Base-by-base conservation (phyloP, 2,113 vertebrate species). In the Oryzias curvinotus region DNA sequence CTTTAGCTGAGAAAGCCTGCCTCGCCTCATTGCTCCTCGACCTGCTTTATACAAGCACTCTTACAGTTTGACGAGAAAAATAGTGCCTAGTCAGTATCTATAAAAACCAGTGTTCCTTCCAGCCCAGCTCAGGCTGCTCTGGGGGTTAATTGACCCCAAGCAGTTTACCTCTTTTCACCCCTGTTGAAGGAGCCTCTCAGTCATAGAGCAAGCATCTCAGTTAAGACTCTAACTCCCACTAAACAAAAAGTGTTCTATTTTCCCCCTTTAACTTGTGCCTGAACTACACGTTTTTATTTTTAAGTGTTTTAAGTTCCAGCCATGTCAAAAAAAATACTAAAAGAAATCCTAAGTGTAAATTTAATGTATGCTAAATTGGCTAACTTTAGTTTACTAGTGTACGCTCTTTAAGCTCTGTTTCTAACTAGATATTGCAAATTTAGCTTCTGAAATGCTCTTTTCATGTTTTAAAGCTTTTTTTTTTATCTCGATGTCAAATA, bases 101-200 rank as follows among this genome's bases (percentile, higher is more conserved):
- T 86, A 76, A 87, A 85, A 86, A 65, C 14, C 59, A 56, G 47
- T 59, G 69, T 80, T 71, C 71, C 68, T 83, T 50, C 59, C 58
- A 87, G 74, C 54, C 74, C 14, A 23, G 48, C 63, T 56, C 16
- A 2, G 52, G 53, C 60, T 68, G 68, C 64, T 73, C 68, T 44
- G 2, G 66, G 78, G 78, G 81, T 84, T 78, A 84, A 86, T 71
- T 81, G 73, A 88, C 83, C 81, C 70, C 61, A 52, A 75, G 64
- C 68, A 75, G 81, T 65, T 57, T 36, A 64, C 59, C 50, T 57
- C 49, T 58, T 62, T 56, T 67, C 70, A 65, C 59, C 71, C 61
- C 56, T 68, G 70, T 70, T 68, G 36, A 71, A 57, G 55, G 52
- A 65, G 44, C 7, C 28, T 52, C 50, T 58, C 41, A 26, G 47